Percentiles rank a stretch among this genome's conserved stretches.
Conservation (phyloP, 2,888 invertebrate genomes). For the Dusona sp. region DNA sequence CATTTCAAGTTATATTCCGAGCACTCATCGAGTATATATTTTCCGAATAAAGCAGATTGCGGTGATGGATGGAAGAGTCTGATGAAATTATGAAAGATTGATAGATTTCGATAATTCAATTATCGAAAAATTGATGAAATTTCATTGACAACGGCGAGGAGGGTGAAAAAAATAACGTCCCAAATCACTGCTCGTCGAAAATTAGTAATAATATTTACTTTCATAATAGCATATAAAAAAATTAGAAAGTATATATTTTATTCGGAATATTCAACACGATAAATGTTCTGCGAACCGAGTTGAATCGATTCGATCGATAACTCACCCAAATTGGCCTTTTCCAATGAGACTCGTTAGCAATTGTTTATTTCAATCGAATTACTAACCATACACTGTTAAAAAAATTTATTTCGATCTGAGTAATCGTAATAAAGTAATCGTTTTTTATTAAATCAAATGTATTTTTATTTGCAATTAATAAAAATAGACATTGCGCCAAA, state of each 20-base stretch:
- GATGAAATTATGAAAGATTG: no score
- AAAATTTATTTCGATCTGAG: no score
- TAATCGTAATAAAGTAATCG: no score
- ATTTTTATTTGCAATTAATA: no score
- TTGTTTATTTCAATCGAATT: background rate
- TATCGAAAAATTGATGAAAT: background rate
- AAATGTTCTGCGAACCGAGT: background rate
- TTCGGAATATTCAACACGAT: background rate
- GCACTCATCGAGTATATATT: no score
- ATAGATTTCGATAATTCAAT: background rate
- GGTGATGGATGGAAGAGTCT: no score
- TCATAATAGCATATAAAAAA: no score
- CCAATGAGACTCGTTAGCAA: background rate
- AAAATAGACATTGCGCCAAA: no score
- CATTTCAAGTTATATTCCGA: background rate
- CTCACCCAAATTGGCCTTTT: background rate
- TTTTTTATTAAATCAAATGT: no score
- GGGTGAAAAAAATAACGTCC: background rate
- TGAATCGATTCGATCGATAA: conserved; percentile 2
- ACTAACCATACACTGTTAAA: background rate
- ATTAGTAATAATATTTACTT: background rate
- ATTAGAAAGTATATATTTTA: background rate
- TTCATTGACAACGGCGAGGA: background rate
- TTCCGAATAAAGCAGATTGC: no score
- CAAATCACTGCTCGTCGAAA: background rate